Conservation (phyloP, 2,113 vertebrate species). For the Candoia aspera region DNA sequence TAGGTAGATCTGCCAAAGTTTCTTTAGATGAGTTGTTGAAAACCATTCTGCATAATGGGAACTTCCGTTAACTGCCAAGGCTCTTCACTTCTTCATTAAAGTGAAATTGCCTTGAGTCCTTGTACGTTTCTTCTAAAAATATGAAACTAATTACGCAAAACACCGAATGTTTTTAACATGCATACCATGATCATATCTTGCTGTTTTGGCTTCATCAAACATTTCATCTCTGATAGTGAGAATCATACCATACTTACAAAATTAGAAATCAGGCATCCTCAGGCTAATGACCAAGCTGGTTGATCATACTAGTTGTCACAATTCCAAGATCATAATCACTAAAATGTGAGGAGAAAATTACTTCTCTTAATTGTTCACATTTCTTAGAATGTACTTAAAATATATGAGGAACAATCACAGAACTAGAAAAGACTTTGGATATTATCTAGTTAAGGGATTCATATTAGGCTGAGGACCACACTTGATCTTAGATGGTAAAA, state of each 20-base stretch:
- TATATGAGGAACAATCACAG: not conserved
- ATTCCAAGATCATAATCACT: not conserved
- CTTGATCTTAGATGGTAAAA: not conserved
- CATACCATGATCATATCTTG: not conserved
- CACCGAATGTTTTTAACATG: not conserved
- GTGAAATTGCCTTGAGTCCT: not conserved
- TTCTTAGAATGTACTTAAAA: not conserved
- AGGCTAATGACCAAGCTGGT: not conserved
- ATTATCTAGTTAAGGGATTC: too few relatives aligned
- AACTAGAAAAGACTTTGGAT: not conserved
- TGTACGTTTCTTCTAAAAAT: not conserved
- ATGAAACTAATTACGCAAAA: not conserved
- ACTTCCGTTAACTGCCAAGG: not conserved
- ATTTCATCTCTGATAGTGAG: not conserved
- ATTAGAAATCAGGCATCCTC: not conserved
- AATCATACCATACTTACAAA: not conserved
- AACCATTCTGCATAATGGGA: not conserved
- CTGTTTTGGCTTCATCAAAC: not conserved
- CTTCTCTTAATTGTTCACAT: not conserved
- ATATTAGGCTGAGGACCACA: too few relatives aligned
- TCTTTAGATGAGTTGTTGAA: not conserved
- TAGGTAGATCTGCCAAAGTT: not conserved
- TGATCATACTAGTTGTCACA: not conserved
- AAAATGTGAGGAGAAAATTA: not conserved
- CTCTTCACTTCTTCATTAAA: not conserved